Evolutionary conservation across 2,797 vertebrate species (phyloP).

Genomic region (Gila robusta): DNA sequence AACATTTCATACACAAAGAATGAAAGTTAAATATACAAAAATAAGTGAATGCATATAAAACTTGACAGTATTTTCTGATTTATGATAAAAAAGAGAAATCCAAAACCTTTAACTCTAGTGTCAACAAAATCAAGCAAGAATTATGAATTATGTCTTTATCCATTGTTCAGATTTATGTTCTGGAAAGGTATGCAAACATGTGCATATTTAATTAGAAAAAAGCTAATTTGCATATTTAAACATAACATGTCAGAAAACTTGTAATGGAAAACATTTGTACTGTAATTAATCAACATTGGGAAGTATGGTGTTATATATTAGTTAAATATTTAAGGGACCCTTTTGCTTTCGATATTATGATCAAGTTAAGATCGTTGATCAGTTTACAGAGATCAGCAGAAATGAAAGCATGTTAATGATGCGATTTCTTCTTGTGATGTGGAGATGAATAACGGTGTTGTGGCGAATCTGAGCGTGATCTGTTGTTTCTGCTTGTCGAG

Average conservation of each 20-base stretch:
- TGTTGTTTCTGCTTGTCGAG: slow-evolving; percentile 35
- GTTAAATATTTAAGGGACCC: background rate
- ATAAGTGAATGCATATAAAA: too few species aligned
- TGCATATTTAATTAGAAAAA: slow-evolving; percentile 1
- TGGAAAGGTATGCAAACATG: background rate
- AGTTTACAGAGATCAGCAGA: background rate
- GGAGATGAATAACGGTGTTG: too few species aligned
- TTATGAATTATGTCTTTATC: too few species aligned
- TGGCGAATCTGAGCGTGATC: too few species aligned
- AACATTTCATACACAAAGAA: too few species aligned
- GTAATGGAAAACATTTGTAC: background rate
- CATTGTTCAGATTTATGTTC: too few species aligned
- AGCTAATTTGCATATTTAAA: background rate
- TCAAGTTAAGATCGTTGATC: background rate
- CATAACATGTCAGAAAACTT: background rate
- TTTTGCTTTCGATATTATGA: too few species aligned
- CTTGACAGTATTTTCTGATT: background rate
- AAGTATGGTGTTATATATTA: background rate
- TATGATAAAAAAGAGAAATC: background rate
- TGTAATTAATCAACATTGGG: background rate
- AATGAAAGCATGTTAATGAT: background rate
- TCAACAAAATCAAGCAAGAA: too few species aligned
- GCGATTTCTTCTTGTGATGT: too few species aligned
- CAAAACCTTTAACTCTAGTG: too few species aligned
- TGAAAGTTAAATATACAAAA: too few species aligned